These are phyloP conservation scores for Gymnarchus niloticus DNA, from an alignment of 2,113 vertebrate genomes.

Conservation along the genomic window DNA sequence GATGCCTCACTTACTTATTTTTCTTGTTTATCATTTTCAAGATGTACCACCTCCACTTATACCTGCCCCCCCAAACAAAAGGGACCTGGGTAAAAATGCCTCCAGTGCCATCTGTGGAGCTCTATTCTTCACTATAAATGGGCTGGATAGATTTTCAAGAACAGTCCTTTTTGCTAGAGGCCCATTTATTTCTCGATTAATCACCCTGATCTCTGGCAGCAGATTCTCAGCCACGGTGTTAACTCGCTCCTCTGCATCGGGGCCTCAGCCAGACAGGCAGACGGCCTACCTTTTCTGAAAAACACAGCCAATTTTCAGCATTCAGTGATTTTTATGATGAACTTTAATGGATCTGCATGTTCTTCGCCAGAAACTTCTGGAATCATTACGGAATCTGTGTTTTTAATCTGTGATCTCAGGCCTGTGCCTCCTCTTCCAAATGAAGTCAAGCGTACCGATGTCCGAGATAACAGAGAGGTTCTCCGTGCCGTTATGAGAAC, in stretches of 20 bases:
- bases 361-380: background rate
- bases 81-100: background rate
- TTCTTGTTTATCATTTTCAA: background rate
- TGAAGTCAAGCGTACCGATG: background rate
- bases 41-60: background rate
- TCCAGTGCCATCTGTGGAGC: background rate
- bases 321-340: background rate
- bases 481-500: background rate
- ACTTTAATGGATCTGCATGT: background rate
- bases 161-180: background rate
- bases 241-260: no score
- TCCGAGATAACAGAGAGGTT: no score
- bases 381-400: no score
- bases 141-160: background rate
- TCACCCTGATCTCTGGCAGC: background rate
- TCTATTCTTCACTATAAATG: background rate
- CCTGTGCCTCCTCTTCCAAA: background rate
- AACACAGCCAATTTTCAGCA: background rate
- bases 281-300: background rate
- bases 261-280: background rate
- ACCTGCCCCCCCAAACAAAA: background rate
- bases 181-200: background rate
- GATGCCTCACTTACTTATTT: background rate
- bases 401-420: background rate
- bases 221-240: background rate